Evolutionary conservation across 2,113 vertebrate species (phyloP).

Genomic region (Ardeotis arabs): DNA sequence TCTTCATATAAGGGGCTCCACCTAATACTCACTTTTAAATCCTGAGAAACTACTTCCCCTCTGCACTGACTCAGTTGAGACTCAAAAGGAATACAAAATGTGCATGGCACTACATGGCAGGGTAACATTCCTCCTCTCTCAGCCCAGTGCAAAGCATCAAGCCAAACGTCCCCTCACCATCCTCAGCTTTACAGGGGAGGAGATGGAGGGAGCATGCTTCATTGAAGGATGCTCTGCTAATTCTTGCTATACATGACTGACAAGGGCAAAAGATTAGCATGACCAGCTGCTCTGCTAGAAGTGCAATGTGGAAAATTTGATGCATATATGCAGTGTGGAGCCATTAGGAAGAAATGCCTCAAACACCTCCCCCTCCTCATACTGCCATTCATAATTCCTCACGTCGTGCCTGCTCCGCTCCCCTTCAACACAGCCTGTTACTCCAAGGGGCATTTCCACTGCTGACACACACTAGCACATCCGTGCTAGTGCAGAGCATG

Average conservation of each 20-base stretch:
- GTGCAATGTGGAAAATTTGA: conserved; percentile 8
- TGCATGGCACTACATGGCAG: neutral
- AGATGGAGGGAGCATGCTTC: neutral
- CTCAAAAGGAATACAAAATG: neutral
- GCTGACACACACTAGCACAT: neutral
- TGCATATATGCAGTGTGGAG: conserved; percentile 54
- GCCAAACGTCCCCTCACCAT: neutral
- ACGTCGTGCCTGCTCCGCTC: neutral
- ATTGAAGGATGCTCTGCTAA: conserved; percentile 5
- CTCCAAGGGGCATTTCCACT: neutral
- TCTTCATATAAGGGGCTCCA: neutral
- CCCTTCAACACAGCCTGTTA: neutral
- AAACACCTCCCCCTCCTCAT: neutral
- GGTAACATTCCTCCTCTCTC: neutral
- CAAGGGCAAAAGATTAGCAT: conserved; percentile 28
- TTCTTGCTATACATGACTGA: neutral
- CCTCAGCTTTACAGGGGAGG: neutral
- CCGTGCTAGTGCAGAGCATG: neutral
- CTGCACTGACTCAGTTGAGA: neutral
- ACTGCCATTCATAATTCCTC: neutral
- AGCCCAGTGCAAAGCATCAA: neutral
- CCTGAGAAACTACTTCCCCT: neutral
- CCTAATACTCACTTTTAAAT: neutral
- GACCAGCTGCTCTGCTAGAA: conserved; percentile 34
- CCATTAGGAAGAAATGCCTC: conserved; percentile 12